Conservation (phyloP, 2,797 vertebrate genomes). For the Natrix natrix region DNA sequence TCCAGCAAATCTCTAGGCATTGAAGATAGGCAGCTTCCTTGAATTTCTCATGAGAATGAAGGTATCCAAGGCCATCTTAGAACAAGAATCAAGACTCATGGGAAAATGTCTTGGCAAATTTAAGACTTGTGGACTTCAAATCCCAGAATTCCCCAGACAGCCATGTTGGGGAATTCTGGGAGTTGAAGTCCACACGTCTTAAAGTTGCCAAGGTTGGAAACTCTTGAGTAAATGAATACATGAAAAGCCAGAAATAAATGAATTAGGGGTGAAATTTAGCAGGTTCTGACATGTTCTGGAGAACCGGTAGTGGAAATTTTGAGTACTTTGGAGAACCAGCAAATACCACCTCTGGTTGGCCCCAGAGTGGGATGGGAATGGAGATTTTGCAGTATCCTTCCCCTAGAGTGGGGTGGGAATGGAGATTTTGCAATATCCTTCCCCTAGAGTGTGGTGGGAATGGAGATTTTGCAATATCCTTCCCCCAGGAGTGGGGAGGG, state of each 20-base stretch:
- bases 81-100: background rate
- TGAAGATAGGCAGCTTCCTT: background rate
- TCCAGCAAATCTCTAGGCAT: background rate
- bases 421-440: no score
- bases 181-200: background rate
- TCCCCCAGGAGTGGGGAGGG: no score
- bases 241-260: background rate
- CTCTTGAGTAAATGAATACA: background rate
- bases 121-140: background rate
- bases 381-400: no score
- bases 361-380: no score
- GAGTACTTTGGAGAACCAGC: no score
- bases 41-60: background rate
- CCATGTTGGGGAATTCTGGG: background rate
- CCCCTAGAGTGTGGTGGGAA: no score
- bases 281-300: no score
- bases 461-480: no score
- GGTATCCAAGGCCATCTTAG: background rate
- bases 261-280: no score
- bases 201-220: background rate
- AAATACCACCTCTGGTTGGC: no score
- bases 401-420: no score
- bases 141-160: background rate
- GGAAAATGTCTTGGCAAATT: background rate
- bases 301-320: no score